phyloP scores from a whole-genome alignment of 1,140 invertebrate genomes.

The Aleiodes sp. region DNA sequence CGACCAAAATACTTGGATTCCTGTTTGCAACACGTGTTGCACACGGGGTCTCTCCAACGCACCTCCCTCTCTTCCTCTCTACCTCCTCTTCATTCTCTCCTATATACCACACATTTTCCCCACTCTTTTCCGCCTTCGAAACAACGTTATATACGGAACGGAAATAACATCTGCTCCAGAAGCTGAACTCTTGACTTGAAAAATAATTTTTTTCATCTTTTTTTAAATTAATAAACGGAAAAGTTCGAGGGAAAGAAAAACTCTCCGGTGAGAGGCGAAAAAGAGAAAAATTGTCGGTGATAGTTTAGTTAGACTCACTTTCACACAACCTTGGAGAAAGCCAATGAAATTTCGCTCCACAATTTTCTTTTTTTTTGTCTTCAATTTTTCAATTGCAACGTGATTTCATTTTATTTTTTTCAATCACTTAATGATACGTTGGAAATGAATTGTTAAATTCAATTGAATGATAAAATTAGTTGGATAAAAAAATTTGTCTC shows the following conservation, averaged over 20 bases:
- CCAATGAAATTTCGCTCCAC: neutral
- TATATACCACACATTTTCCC: neutral
- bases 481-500: no score
- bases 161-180: constrained; percentile 41
- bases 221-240: neutral
- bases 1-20: constrained; percentile 39
- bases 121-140: neutral
- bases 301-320: neutral
- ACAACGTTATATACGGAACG: constrained; percentile 35
- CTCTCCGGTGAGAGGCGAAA: neutral
- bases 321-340: constrained; percentile 22
- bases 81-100: neutral
- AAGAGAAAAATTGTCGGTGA: neutral
- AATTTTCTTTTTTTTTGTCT: neutral
- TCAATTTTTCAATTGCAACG: neutral
- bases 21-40: constrained; percentile 41
- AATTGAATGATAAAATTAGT: no score
- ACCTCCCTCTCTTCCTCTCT: constrained; percentile 9
- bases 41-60: constrained; percentile 30
- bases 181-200: constrained; percentile 13
- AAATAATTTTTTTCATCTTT: neutral
- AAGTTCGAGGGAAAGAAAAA: neutral
- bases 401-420: neutral
- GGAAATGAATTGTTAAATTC: no score
- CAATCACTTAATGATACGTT: neutral